Evolutionary conservation across 2,797 vertebrate genomes (phyloP).

Genomic region (Okamejei kenojei): DNA sequence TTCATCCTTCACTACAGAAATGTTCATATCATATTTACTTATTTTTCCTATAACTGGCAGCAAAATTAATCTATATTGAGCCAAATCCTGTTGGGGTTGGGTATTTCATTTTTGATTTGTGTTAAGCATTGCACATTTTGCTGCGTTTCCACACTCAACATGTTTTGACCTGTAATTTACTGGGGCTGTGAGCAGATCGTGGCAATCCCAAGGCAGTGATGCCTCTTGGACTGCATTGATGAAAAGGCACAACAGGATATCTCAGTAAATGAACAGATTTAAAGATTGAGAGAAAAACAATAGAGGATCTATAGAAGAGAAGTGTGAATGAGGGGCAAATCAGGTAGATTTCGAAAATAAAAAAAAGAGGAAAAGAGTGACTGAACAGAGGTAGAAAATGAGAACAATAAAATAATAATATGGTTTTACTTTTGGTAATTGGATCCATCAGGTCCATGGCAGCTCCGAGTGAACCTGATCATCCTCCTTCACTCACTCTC

Average conservation of each 20-base stretch:
- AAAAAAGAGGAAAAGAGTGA: too few species aligned
- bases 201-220: neutral
- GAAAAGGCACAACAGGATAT: neutral
- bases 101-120: neutral
- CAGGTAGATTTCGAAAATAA: too few species aligned
- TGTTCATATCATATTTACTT: neutral
- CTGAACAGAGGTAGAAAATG: too few species aligned
- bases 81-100: neutral
- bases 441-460: too few species aligned
- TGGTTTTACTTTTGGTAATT: too few species aligned
- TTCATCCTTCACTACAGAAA: neutral
- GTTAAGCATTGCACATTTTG: neutral
- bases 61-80: neutral
- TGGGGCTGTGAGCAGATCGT: neutral
- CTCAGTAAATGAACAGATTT: neutral
- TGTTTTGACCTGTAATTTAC: neutral
- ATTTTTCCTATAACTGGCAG: neutral
- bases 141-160: neutral
- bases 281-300: too few species aligned
- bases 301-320: too few species aligned
- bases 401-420: too few species aligned
- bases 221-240: neutral
- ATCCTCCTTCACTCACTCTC: too few species aligned
- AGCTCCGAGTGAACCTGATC: too few species aligned
- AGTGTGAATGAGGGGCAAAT: too few species aligned